These are phyloP conservation scores for Bos indicus DNA, from an alignment of 2,113 vertebrate species.

Conservation along the genomic window DNA sequence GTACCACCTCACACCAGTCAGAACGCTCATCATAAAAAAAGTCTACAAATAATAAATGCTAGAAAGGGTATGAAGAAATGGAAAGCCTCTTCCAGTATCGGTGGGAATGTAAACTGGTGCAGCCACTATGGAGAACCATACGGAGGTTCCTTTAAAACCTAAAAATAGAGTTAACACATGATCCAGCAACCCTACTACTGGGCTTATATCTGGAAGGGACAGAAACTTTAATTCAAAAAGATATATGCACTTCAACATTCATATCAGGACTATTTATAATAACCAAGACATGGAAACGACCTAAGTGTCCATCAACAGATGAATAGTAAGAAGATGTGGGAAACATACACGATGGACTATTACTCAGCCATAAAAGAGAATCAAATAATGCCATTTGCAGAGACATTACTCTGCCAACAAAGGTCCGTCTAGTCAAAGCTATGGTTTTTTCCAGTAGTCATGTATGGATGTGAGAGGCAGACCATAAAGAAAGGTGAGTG, in stretches of 20 bases:
- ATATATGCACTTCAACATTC: neutral
- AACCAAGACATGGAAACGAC: neutral
- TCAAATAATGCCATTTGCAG: neutral
- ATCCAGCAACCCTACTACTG: neutral
- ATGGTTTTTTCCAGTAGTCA: neutral
- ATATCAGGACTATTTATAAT: neutral
- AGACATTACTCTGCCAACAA: neutral
- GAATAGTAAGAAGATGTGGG: neutral
- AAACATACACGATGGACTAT: neutral
- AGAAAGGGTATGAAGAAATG: neutral
- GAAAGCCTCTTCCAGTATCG: neutral
- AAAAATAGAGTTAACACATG: neutral
- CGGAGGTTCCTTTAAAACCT: neutral
- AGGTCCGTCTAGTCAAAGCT: neutral
- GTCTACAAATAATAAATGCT: neutral
- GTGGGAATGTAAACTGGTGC: neutral
- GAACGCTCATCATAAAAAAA: neutral
- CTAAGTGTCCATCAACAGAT: neutral
- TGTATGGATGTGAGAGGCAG: neutral
- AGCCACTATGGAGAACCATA: neutral
- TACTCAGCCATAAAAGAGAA: neutral
- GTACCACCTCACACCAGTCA: neutral
- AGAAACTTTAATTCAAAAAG: neutral
- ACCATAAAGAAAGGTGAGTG: neutral
- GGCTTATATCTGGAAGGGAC: neutral